Base-by-base conservation (phyloP, 2,888 invertebrate genomes). In the Cantharis rufa region DNA sequence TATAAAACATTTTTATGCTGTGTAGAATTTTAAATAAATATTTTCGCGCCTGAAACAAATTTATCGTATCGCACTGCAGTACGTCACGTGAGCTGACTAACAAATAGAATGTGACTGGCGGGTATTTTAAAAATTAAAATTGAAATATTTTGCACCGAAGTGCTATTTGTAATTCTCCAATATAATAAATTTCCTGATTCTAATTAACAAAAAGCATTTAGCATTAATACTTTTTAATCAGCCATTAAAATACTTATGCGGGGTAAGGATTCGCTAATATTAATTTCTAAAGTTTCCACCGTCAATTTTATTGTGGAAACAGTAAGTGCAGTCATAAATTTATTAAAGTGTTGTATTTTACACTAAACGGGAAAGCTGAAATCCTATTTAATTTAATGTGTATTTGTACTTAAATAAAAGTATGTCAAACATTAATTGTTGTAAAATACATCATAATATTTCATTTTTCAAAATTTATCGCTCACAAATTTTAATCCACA, bases 301-400 rank as follows among this genome's bases (percentile, higher is more conserved):
- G 21, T 68, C 16, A 68, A n/a, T 68, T 68, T 24, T 68, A 21
- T 15, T 24, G 27, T 68, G 24, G 68, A 18, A 68, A 68, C 27
- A 68, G 24, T 68, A 68, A 68, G 68, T 68, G 68, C 68, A 68
- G 68, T 68, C 68, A 68, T 68, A 68, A 68, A 68, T 68, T 68
- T 21, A 68, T 21, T 68, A 68, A 68, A 68, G 24, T 21, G 27
- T 27, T 21, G 27, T 15, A 68, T 18, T 15, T 48, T 48, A 48
- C 48, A n/a, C n/a, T n/a, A 48, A 48, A 48, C 48, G 48, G n/a
- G 48, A n/a, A 48, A 48, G 48, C 48, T 48, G 48, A n/a, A 48
- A 48, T 48, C 48, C 48, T 48, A 48, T 48, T 48, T 48, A 48
- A 48, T 48, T 48, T 48, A 48, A 48, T 48, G 48, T 48, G 7